phyloP scores from a whole-genome alignment of 2,888 invertebrate species.

The Alcis repandata region DNA sequence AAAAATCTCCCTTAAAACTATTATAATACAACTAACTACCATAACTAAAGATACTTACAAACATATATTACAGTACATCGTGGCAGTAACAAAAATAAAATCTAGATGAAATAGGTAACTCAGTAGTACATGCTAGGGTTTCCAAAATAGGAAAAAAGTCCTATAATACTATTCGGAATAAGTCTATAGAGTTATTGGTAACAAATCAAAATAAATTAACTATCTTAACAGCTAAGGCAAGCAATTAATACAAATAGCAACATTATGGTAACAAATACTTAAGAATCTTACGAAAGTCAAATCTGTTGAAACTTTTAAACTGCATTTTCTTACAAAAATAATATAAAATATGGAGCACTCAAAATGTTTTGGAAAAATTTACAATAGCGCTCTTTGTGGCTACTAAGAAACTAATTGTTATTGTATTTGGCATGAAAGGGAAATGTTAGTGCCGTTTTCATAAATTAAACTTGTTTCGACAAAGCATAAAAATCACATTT shows the following conservation, averaged over 20 bases:
- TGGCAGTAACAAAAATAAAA: constrained; percentile 60
- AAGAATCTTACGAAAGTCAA: background rate
- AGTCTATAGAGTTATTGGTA: constrained; percentile 51
- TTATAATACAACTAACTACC: constrained; percentile 58
- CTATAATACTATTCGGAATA: constrained; percentile 43
- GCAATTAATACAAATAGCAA: constrained; percentile 36
- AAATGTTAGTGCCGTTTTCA: background rate
- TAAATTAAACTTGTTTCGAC: constrained; percentile 1
- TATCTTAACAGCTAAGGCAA: constrained; percentile 44
- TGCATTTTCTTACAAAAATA: background rate
- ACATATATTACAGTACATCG: constrained; percentile 69
- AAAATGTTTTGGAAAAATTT: background rate
- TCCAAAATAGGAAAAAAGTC: constrained; percentile 53
- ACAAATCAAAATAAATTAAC: constrained; percentile 58
- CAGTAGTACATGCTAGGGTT: constrained; percentile 45
- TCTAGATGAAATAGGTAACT: constrained; percentile 70
- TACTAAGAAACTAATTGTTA: background rate
- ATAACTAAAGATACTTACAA: constrained; percentile 65
- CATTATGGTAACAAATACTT: constrained; percentile 27
- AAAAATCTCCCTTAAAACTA: constrained; percentile 66
- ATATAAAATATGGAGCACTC: background rate
- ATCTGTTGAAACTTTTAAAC: background rate
- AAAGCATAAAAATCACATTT: constrained; percentile 21
- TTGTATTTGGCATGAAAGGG: background rate
- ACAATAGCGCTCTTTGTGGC: background rate